These are phyloP conservation scores for Parochlus steinenii DNA, from an alignment of 2,888 invertebrate species.

Conservation along the genomic window DNA sequence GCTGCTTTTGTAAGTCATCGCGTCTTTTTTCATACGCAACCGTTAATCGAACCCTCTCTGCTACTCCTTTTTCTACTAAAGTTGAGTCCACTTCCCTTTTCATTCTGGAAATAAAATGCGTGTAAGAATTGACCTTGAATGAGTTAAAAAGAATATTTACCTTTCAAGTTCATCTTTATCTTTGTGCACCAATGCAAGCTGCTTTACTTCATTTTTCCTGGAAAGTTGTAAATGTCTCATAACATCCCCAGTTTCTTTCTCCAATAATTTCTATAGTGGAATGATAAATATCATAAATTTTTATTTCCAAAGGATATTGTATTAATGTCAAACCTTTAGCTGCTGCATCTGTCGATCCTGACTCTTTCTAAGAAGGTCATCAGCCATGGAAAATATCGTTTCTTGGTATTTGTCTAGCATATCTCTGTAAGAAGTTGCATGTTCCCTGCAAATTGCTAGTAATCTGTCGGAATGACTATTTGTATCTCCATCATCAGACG, in stretches of 20 bases:
- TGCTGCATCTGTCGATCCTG: slow-evolving; percentile 68
- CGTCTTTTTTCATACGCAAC: slow-evolving; percentile 59
- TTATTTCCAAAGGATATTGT: neutral
- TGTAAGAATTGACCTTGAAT: slow-evolving; percentile 5
- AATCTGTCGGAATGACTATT: slow-evolving; percentile 38
- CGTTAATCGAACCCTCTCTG: slow-evolving; percentile 67
- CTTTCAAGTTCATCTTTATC: slow-evolving; percentile 85
- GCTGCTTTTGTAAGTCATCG: slow-evolving; percentile 57
- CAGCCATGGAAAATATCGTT: slow-evolving; percentile 53
- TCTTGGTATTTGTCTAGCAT: slow-evolving; percentile 74
- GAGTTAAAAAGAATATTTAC: slow-evolving; percentile 30
- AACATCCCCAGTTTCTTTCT: slow-evolving; percentile 53
- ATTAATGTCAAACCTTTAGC: slow-evolving; percentile 34
- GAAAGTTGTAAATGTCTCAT: slow-evolving; percentile 68
- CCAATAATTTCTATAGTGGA: slow-evolving; percentile 40
- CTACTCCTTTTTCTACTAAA: slow-evolving; percentile 75
- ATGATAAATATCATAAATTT: slow-evolving; percentile 10
- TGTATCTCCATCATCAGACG: slow-evolving; percentile 31
- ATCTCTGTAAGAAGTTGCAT: slow-evolving; percentile 53
- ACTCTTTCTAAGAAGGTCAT: slow-evolving; percentile 62
- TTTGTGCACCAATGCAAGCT: slow-evolving; percentile 67
- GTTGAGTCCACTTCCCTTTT: slow-evolving; percentile 31
- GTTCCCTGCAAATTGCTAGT: slow-evolving; percentile 45
- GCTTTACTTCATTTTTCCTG: slow-evolving; percentile 76
- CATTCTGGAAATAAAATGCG: slow-evolving; percentile 23